Conservation (phyloP, 2,113 vertebrate species). For the Notothenia coriiceps region DNA sequence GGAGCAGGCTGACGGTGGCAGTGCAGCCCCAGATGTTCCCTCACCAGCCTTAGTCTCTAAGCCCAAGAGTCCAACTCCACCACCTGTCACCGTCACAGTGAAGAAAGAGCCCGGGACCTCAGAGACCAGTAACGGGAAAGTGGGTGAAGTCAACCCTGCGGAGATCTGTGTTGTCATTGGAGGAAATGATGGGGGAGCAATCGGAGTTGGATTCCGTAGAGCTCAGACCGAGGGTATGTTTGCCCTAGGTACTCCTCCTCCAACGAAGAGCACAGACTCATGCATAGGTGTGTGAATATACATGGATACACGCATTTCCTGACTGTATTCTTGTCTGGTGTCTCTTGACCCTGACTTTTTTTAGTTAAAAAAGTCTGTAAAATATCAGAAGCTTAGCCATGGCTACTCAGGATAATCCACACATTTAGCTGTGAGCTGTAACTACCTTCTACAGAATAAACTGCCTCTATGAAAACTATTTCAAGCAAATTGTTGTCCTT, state of each 20-base stretch:
- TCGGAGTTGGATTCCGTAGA: slow-evolving; percentile 86
- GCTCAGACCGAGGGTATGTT: slow-evolving; percentile 94
- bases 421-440: background rate
- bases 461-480: slow-evolving; percentile 10
- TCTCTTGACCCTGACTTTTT: slow-evolving; percentile 39
- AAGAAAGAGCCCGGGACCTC: slow-evolving; percentile 88
- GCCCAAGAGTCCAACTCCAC: slow-evolving; percentile 62
- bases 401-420: slow-evolving; percentile 19
- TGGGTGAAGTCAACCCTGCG: slow-evolving; percentile 86
- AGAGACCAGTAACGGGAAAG: slow-evolving; percentile 87
- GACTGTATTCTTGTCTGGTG: slow-evolving; percentile 35
- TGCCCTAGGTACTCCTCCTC: slow-evolving; percentile 77
- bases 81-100: slow-evolving; percentile 87
- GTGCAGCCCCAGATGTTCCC: slow-evolving; percentile 71
- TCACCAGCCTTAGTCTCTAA: slow-evolving; percentile 81
- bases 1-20: slow-evolving; percentile 72
- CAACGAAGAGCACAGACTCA: slow-evolving; percentile 80
- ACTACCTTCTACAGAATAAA: slow-evolving; percentile 7
- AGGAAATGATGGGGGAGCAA: slow-evolving; percentile 66
- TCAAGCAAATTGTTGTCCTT: background rate
- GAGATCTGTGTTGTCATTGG: slow-evolving; percentile 98
- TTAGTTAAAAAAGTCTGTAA: too few relatives aligned
- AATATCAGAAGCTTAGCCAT: background rate
- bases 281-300: slow-evolving; percentile 79
- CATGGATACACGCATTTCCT: slow-evolving; percentile 36